phyloP scores from a whole-genome alignment of 2,888 invertebrate species.

The Ormyrus nitidulus region DNA sequence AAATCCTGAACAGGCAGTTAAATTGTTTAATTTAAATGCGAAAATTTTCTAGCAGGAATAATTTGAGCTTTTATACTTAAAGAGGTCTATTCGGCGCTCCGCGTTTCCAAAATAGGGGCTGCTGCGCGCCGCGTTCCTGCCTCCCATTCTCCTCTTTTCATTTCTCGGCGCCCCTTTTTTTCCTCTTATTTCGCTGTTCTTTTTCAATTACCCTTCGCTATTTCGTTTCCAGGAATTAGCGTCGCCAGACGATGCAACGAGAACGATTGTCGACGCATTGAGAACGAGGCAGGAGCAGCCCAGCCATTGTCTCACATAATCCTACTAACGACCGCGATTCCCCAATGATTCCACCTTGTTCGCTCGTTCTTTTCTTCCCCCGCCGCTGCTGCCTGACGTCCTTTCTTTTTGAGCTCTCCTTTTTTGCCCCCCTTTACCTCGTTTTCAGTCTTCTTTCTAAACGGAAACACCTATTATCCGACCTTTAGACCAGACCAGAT shows the following conservation, averaged over 20 bases:
- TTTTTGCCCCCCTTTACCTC: constrained; percentile 14
- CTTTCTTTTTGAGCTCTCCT: constrained; percentile 35
- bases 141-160: constrained; percentile 41
- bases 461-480: constrained; percentile 47
- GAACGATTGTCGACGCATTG: constrained; percentile 58
- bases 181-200: constrained; percentile 36
- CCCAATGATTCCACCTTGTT: constrained; percentile 57
- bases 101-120: neutral
- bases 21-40: no score
- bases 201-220: constrained; percentile 62
- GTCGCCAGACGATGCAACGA: constrained; percentile 54
- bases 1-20: no score
- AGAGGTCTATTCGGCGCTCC: neutral
- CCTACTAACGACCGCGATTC: constrained; percentile 59
- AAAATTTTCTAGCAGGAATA: no score
- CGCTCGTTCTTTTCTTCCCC: constrained; percentile 50
- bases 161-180: constrained; percentile 23
- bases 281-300: constrained; percentile 48
- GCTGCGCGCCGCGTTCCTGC: neutral
- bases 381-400: constrained; percentile 10
- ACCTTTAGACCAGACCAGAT: constrained; percentile 25
- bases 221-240: constrained; percentile 56
- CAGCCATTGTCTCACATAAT: constrained; percentile 61
- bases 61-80: no score
- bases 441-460: constrained; percentile 47